A percentile compares a stretch with the other conserved stretches of the same genome.
phyloP scores from a whole-genome alignment of 2,113 vertebrate species.

The Setophaga petechia region DNA sequence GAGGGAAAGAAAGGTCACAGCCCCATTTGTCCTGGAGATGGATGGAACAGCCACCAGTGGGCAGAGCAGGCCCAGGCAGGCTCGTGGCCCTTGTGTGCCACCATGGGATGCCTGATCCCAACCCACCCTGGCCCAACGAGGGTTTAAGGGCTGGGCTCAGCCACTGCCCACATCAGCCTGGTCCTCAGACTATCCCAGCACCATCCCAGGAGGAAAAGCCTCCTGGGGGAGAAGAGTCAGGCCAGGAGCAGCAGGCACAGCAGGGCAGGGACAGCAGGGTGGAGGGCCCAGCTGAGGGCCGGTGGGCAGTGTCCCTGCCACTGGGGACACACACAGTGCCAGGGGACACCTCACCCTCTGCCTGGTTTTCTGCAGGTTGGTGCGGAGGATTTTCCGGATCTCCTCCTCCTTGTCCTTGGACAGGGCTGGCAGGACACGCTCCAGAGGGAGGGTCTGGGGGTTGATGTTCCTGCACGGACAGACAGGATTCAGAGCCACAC shows the following conservation, averaged over 20 bases:
- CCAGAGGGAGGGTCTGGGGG: conserved; percentile 80
- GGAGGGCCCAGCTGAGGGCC: background rate
- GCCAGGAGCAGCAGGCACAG: background rate
- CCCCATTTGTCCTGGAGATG: background rate
- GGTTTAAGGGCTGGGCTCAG: background rate
- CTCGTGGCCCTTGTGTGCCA: background rate
- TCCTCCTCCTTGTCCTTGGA: conserved; percentile 94
- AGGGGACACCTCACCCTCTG: conserved; percentile 82
- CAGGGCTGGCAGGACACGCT: conserved; percentile 84
- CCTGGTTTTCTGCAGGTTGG: conserved; percentile 94
- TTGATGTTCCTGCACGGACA: conserved; percentile 84
- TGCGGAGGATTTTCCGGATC: conserved; percentile 93
- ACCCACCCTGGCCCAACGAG: background rate
- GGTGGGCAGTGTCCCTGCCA: background rate
- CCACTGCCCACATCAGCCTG: background rate
- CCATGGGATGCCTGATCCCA: background rate
- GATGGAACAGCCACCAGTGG: background rate
- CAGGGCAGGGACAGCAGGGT: too few species aligned
- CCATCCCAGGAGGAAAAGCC: background rate
- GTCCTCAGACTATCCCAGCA: background rate
- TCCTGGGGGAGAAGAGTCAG: background rate
- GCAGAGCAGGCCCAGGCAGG: background rate
- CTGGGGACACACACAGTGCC: background rate
- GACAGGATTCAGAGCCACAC: background rate
- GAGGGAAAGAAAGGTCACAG: background rate